Evolutionary conservation across 1,140 invertebrate species (phyloP).

Genomic region (Neuroterus valhalla): DNA sequence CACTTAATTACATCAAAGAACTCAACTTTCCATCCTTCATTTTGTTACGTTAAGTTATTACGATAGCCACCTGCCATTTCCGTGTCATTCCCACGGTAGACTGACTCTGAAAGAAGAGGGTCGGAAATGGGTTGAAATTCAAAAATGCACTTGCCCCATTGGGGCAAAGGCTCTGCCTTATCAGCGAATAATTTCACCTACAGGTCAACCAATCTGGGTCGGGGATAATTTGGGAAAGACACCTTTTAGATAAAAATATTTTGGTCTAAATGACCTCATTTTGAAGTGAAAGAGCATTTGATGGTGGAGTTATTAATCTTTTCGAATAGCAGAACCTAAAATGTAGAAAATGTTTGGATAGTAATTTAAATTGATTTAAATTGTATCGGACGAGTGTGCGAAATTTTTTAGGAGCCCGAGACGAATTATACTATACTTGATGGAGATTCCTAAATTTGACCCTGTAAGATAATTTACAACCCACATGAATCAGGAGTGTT

Average conservation of each 20-base stretch:
- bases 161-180: not conserved
- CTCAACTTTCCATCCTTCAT: not conserved
- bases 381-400: too few relatives aligned
- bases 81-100: conserved; percentile 20
- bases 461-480: not conserved
- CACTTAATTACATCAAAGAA: conserved; percentile 16
- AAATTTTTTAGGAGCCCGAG: too few relatives aligned
- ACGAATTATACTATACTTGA: conserved; percentile 7
- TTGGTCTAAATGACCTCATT: not conserved
- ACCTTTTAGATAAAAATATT: not conserved
- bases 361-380: not conserved
- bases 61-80: not conserved
- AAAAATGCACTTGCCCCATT: conserved; percentile 8
- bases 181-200: not conserved
- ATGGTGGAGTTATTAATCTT: too few relatives aligned
- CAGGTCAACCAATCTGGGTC: conserved; percentile 18
- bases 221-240: not conserved
- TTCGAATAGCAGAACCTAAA: too few relatives aligned
- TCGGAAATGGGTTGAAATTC: not conserved
- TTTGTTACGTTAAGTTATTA: not conserved
- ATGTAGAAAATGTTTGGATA: too few relatives aligned
- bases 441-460: not conserved
- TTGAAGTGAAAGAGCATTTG: not conserved
- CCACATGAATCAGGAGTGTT: conserved; percentile 7
- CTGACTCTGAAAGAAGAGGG: not conserved